Conservation (phyloP, 2,113 vertebrate species). For the Acinonyx jubatus region DNA sequence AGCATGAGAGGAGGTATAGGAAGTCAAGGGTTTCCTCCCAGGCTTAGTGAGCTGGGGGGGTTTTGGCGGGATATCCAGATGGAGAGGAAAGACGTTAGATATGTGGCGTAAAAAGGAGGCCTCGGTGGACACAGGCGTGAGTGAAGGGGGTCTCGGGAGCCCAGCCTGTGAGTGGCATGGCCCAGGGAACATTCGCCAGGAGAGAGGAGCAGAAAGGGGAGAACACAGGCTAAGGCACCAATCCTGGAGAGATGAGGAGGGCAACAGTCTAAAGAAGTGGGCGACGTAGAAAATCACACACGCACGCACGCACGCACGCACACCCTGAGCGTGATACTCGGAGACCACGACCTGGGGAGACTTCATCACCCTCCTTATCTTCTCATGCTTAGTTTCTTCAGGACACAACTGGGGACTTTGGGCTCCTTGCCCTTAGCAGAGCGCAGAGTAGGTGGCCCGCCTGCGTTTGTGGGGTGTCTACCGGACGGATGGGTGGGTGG, state of each 20-base stretch:
- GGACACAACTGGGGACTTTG: not conserved
- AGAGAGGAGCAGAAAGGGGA: not conserved
- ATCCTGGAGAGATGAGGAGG: not conserved
- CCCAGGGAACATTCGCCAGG: not conserved
- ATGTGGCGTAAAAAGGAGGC: not conserved
- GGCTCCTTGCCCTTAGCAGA: not conserved
- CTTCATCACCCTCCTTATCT: not conserved
- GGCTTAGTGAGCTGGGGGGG: not conserved
- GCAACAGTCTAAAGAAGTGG: no score
- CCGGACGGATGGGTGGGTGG: not conserved
- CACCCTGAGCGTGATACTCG: not conserved
- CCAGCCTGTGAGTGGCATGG: not conserved
- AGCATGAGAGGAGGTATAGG: not conserved
- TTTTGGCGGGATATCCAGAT: not conserved
- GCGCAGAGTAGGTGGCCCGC: not conserved
- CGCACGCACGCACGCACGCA: not conserved
- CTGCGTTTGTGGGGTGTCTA: not conserved
- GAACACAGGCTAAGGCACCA: not conserved
- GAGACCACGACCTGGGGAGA: not conserved
- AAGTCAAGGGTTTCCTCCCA: not conserved
- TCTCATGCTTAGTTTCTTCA: not conserved
- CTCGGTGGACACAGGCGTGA: not conserved
- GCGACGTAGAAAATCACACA: not conserved
- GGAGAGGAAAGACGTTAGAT: not conserved
- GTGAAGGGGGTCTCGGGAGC: not conserved